Evolutionary conservation across 92 coral and sea anemone genomes (phyloP).

Genomic region (Chrysogorgia sp.): DNA sequence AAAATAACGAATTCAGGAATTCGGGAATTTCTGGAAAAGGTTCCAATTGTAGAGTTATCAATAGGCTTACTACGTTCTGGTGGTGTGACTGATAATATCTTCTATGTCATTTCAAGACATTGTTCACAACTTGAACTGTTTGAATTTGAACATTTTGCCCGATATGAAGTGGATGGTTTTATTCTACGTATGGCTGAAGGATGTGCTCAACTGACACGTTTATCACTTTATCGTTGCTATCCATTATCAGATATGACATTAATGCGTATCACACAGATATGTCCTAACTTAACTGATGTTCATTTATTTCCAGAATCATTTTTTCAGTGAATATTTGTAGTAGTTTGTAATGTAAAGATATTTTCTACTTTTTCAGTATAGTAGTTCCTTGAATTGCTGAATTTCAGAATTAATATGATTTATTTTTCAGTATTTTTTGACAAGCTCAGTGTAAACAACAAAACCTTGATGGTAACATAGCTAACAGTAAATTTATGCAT

Average conservation of each 20-base stretch:
- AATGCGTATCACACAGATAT: slow-evolving; percentile 39
- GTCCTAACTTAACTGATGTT: slow-evolving; percentile 22
- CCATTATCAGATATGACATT: slow-evolving; percentile 34
- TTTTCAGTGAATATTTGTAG: not conserved
- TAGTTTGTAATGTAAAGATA: too few relatives aligned
- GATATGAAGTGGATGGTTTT: slow-evolving; percentile 39
- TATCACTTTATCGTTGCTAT: slow-evolving; percentile 25
- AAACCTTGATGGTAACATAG: too few relatives aligned
- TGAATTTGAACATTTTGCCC: slow-evolving; percentile 35
- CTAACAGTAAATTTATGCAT: too few relatives aligned
- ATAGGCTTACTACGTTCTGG: slow-evolving; percentile 73
- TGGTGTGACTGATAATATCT: slow-evolving; percentile 52
- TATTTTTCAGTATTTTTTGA: too few relatives aligned
- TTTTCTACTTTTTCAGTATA: too few relatives aligned
- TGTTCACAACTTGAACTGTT: slow-evolving; percentile 29
- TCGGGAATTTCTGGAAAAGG: slow-evolving; percentile 60
- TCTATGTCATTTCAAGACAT: slow-evolving; percentile 24
- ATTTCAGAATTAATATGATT: too few relatives aligned
- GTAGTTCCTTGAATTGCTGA: too few relatives aligned
- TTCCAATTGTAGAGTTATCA: slow-evolving; percentile 61
- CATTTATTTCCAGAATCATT: slow-evolving; percentile 19
- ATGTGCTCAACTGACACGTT: slow-evolving; percentile 2
- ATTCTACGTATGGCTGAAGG: slow-evolving; percentile 29
- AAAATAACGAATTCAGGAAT: slow-evolving; percentile 69
- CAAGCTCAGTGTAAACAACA: too few relatives aligned